A percentile compares a stretch with the other conserved stretches of the same genome.
These are phyloP conservation scores for Psittacus erithacus DNA, from an alignment of 2,113 vertebrate genomes.

Conservation along the genomic window DNA sequence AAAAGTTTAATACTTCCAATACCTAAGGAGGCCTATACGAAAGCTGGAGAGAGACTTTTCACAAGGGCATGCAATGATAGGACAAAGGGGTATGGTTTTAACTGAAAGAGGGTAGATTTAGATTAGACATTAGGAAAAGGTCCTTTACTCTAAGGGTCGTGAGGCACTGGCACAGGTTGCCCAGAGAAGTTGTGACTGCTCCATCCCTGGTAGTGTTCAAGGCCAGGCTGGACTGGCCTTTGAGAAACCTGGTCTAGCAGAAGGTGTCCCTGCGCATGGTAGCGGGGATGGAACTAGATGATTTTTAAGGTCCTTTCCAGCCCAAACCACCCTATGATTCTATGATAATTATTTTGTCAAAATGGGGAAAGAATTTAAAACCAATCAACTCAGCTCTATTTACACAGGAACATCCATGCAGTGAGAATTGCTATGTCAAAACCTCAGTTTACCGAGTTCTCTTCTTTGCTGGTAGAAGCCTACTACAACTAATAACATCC, in stretches of 20 bases:
- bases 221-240: not conserved
- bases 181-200: not conserved
- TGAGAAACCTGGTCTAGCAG: not conserved
- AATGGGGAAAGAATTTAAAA: not conserved
- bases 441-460: not conserved
- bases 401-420: not conserved
- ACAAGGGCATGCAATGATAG: not conserved
- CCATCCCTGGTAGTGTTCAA: not conserved
- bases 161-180: not conserved
- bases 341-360: not conserved
- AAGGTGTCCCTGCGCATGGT: not conserved
- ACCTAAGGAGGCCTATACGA: not conserved
- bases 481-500: not conserved
- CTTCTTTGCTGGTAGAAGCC: not conserved
- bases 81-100: not conserved
- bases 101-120: not conserved
- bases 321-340: not conserved
- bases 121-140: not conserved
- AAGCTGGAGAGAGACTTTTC: not conserved
- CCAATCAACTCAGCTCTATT: not conserved
- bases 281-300: not conserved
- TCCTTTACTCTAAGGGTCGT: not conserved
- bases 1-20: not conserved
- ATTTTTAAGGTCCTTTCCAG: not conserved
- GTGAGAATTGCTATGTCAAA: not conserved